Evolutionary conservation across 2,888 invertebrate species (phyloP).

Genomic region (Apoda limacodes): DNA sequence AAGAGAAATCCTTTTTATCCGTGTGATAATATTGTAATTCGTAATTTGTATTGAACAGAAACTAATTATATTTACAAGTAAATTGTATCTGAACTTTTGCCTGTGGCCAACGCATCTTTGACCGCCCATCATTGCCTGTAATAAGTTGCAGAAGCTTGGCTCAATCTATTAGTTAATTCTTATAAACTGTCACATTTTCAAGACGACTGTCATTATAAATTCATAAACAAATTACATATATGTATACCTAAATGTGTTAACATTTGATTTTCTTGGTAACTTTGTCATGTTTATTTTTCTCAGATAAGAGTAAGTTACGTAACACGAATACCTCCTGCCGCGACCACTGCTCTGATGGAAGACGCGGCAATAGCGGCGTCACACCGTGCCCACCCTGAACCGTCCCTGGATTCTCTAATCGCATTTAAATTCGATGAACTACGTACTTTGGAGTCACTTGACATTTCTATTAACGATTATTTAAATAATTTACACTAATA

Average conservation of each 20-base stretch:
- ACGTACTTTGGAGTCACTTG: constrained; percentile 37
- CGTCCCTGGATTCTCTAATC: constrained; percentile 37
- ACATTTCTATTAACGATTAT: constrained; percentile 40
- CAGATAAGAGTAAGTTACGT: constrained; percentile 45
- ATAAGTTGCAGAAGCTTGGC: neutral
- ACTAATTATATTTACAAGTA: no score
- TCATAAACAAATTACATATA: neutral
- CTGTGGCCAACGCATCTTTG: no score
- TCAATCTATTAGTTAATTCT: neutral
- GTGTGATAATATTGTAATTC: no score
- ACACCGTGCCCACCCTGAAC: constrained; percentile 39
- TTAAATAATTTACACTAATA: constrained; percentile 21
- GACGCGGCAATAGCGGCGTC: no score
- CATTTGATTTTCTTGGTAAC: neutral
- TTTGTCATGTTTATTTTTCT: constrained; percentile 11
- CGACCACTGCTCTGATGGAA: constrained; percentile 14
- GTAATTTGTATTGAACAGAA: no score
- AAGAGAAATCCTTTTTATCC: no score
- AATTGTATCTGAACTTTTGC: no score
- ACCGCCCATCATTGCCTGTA: no score
- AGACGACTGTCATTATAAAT: neutral
- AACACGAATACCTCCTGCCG: constrained; percentile 34
- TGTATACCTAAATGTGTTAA: neutral
- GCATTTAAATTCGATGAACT: constrained; percentile 45
- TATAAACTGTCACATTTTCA: neutral